Conservation (phyloP, 2,797 vertebrate species). For the Anniella stebbinsi region DNA sequence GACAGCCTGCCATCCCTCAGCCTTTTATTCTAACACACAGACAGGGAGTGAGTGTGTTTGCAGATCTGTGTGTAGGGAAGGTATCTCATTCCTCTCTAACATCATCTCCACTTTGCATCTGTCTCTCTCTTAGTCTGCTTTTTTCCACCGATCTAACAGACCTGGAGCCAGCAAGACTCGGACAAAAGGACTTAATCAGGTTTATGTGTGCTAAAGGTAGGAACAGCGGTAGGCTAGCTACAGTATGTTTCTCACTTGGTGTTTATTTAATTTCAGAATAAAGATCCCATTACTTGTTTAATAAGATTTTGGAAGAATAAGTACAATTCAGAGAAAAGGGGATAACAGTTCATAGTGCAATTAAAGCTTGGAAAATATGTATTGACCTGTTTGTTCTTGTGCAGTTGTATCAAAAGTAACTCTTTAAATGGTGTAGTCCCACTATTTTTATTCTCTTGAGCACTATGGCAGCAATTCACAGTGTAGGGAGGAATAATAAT, state of each 20-base stretch:
- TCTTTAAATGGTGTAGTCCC: slow-evolving; percentile 69
- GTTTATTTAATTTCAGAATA: slow-evolving; percentile 81
- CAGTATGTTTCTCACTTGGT: slow-evolving; percentile 81
- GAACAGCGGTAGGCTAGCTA: slow-evolving; percentile 82
- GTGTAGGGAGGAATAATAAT: slow-evolving; percentile 36
- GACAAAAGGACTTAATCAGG: slow-evolving; percentile 98
- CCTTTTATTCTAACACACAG: slow-evolving; percentile 99
- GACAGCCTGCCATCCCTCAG: slow-evolving; percentile 99
- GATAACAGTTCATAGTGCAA: slow-evolving; percentile 71
- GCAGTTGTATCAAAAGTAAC: slow-evolving; percentile 71
- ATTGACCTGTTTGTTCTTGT: slow-evolving; percentile 73
- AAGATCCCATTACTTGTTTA: slow-evolving; percentile 84
- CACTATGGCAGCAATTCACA: slow-evolving; percentile 54
- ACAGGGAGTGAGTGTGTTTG: slow-evolving; percentile 97
- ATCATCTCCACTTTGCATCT: slow-evolving; percentile 99
- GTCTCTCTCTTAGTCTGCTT: slow-evolving; percentile 99
- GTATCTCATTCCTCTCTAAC: slow-evolving; percentile 99
- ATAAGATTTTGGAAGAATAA: slow-evolving; percentile 78
- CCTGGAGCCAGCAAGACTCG: slow-evolving; percentile 90
- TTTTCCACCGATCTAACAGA: slow-evolving; percentile 89
- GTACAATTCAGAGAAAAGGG: slow-evolving; percentile 75
- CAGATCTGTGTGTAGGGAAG: slow-evolving; percentile 93
- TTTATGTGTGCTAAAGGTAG: slow-evolving; percentile 99
- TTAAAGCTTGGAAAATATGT: slow-evolving; percentile 70
- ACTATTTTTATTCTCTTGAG: slow-evolving; percentile 43